Base-by-base conservation (phyloP, 2,113 vertebrate species). In the Prochilodus magdalenae region DNA sequence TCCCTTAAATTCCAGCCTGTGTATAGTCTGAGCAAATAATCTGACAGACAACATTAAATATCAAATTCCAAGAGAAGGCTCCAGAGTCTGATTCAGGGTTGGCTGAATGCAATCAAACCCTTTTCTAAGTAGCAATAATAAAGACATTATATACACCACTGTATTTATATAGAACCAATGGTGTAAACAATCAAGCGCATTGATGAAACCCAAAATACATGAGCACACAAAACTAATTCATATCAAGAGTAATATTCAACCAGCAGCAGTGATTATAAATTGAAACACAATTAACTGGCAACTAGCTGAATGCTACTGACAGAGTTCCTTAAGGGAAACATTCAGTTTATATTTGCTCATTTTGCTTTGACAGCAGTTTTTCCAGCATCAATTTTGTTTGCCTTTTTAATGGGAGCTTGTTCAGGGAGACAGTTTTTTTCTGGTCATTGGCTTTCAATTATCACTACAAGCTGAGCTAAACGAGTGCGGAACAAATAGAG, bases 401-500 rank as follows among this genome's bases (percentile, higher is more conserved):
- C 18, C 51, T 51, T 33, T 24, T 55, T 79, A 59, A 30, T 67
- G 29, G 36, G 11, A 60, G 33, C 24, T 0, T 15, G 66, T 1
- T 40, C 1, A 13, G 36, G 33, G 29, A 18, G n/a, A 33, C 40
- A 44, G 40, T 44, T 20, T 20, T 57, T 14, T 15, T 18, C 40
- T 53, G 36, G 6, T 30, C 47, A 51, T 73, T 73, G 70, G 47
- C 40, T 73, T 67, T 73, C 70, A 53, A 51, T 73, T 73, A 73
- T 73, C 47, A 27, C 44, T 73, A 73, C 70, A 83, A 72, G 81
- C 71, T 86, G 30, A 60, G 47, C 70, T 73, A 49, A 53, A 73
- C 18, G 40, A 73, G 16, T 51, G 70, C 70, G 51, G 70, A 30
- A 51, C 90, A 84, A 33, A 67, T 73, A 87, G 62, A 79, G 53